Percentiles rank a stretch among this genome's conserved stretches.
Conservation (phyloP, 2,888 invertebrate species). For the Netelia melanura region DNA sequence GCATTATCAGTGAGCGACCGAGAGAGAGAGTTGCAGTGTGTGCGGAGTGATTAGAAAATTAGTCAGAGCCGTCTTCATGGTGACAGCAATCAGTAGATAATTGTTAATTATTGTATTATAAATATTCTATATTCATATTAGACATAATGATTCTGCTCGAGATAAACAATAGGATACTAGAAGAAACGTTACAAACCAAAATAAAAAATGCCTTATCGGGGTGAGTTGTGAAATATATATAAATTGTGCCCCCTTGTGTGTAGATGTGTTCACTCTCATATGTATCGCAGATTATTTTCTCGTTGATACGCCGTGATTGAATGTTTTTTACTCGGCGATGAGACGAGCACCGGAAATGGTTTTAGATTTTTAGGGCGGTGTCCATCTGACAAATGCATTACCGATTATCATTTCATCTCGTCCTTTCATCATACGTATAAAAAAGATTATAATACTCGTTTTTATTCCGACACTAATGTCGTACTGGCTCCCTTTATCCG, state of each 20-base stretch:
- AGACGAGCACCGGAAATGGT: conserved; percentile 16
- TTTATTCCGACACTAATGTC: neutral
- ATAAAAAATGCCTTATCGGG: conserved; percentile 98
- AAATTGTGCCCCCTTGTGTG: neutral
- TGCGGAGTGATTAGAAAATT: conserved; percentile 77
- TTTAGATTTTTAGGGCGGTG: conserved; percentile 76
- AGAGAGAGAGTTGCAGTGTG: conserved; percentile 18
- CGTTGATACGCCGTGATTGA: conserved; percentile 11
- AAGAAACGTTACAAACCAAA: conserved; percentile 97
- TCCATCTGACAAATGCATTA: conserved; percentile 68
- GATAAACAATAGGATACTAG: conserved; percentile 99
- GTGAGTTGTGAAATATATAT: conserved; percentile 87
- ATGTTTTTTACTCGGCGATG: neutral
- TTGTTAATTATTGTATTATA: conserved; percentile 81
- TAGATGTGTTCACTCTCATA: neutral
- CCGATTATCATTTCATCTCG: conserved; percentile 35
- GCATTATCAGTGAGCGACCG: conserved; percentile 50
- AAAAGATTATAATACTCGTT: neutral
- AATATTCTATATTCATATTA: conserved; percentile 72
- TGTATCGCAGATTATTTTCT: neutral
- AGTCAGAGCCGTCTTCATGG: conserved; percentile 78
- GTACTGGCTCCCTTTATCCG: neutral
- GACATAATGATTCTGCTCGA: conserved; percentile 96
- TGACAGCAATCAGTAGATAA: conserved; percentile 79
- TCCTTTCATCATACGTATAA: conserved; percentile 30